A percentile compares a stretch with the other conserved stretches of the same genome.
phyloP scores from a whole-genome alignment of 2,797 vertebrate genomes.

The Lagocephalus sceleratus region DNA sequence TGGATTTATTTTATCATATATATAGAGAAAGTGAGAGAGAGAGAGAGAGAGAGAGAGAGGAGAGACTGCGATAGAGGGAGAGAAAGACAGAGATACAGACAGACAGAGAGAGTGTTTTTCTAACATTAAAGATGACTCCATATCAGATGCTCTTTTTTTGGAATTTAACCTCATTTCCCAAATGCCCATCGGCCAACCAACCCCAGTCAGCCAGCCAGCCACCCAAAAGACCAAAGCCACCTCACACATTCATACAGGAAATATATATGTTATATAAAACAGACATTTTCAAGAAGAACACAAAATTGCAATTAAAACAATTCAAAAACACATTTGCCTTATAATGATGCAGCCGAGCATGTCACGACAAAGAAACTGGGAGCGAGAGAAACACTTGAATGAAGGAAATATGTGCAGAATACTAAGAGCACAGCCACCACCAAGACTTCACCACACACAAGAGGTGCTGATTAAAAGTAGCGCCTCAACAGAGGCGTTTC shows the following conservation, averaged over 20 bases:
- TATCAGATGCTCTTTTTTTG: conserved; percentile 45
- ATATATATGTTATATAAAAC: conserved; percentile 65
- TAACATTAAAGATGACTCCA: conserved; percentile 34
- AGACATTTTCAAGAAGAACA: conserved; percentile 39
- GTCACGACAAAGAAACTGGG: conserved; percentile 8
- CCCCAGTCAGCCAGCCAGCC: conserved; percentile 45
- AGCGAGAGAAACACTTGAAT: conserved; percentile 15
- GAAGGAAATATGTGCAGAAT: conserved; percentile 8
- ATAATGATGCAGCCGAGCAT: conserved; percentile 2
- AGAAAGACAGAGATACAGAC: too few relatives aligned
- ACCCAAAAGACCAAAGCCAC: conserved; percentile 64
- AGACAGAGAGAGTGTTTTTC: neutral
- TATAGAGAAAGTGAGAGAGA: too few relatives aligned
- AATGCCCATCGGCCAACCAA: conserved; percentile 37
- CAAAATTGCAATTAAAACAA: conserved; percentile 15
- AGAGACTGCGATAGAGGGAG: too few relatives aligned
- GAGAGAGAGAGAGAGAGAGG: too few relatives aligned
- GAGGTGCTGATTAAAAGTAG: neutral
- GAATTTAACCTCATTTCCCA: conserved; percentile 18
- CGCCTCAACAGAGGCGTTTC: conserved; percentile 12
- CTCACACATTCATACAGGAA: conserved; percentile 70
- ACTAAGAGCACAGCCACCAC: conserved; percentile 14
- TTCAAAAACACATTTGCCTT: conserved; percentile 9
- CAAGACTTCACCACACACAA: conserved; percentile 12
- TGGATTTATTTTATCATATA: neutral